Conservation (phyloP, 2,113 vertebrate genomes). For the Aegotheles bennettii region DNA sequence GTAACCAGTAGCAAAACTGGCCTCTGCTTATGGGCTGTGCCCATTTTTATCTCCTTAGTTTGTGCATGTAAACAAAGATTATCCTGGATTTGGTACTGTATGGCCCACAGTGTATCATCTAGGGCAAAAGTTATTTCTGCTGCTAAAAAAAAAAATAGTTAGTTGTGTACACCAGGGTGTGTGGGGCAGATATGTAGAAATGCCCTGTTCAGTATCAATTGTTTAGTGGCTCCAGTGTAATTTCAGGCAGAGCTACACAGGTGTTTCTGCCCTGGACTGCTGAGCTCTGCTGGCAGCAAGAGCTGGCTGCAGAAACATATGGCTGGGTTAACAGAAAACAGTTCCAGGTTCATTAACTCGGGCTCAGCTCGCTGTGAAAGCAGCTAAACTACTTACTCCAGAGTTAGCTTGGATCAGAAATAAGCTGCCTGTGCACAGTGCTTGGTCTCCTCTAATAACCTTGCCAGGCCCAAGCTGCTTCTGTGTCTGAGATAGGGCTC, state of each 20-base stretch:
- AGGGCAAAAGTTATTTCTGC: neutral
- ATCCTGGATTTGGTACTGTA: neutral
- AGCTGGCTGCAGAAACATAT: neutral
- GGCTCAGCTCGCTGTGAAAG: neutral
- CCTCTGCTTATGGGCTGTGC: neutral
- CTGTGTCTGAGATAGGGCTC: neutral
- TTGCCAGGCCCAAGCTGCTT: neutral
- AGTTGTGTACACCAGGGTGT: neutral
- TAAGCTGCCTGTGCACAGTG: neutral
- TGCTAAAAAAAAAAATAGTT: neutral
- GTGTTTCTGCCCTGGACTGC: neutral
- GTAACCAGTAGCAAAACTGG: neutral
- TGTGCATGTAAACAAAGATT: neutral
- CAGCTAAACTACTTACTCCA: constrained; percentile 34
- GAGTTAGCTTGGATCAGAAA: constrained; percentile 9
- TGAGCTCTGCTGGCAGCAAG: neutral
- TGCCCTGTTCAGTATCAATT: neutral
- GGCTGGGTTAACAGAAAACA: neutral
- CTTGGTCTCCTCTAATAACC: constrained; percentile 27
- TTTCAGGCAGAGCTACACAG: neutral
- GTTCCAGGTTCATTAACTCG: neutral
- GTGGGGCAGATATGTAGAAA: neutral
- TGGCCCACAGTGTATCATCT: neutral
- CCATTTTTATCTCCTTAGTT: neutral
- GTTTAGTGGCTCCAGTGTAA: neutral